Conservation (phyloP, 2,888 invertebrate species). For the Volucella zonaria region DNA sequence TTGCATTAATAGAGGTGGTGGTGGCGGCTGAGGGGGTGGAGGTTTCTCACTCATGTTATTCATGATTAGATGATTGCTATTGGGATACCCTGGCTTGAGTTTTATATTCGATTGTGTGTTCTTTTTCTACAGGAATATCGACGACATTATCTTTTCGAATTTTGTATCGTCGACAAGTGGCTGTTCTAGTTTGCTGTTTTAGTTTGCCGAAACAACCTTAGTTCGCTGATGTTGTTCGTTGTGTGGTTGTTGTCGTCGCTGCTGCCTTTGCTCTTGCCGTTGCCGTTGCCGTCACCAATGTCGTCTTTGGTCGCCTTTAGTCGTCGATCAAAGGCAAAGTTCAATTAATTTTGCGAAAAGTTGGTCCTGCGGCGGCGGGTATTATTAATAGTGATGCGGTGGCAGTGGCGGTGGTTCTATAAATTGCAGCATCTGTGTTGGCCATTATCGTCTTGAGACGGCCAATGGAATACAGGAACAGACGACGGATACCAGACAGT, state of each 20-base stretch:
- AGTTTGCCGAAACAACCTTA: slow-evolving; percentile 26
- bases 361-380: slow-evolving; percentile 48
- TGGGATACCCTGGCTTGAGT: slow-evolving; percentile 4
- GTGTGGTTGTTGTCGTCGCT: background rate
- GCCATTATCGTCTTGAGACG: slow-evolving; percentile 51
- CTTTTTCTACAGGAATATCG: slow-evolving; percentile 37
- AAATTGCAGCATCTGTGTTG: slow-evolving; percentile 41
- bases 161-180: background rate
- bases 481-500: background rate
- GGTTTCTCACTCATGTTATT: slow-evolving; percentile 67
- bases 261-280: background rate
- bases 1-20: slow-evolving; percentile 59
- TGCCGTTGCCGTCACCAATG: background rate
- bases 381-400: slow-evolving; percentile 53
- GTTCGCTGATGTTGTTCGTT: background rate
- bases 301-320: slow-evolving; percentile 14
- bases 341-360: slow-evolving; percentile 69
- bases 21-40: slow-evolving; percentile 62
- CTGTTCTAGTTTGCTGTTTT: slow-evolving; percentile 47
- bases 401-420: slow-evolving; percentile 32
- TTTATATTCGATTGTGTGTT: slow-evolving; percentile 44
- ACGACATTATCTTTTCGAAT: slow-evolving; percentile 40
- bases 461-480: slow-evolving; percentile 28
- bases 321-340: slow-evolving; percentile 62
- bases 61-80: slow-evolving; percentile 58